phyloP scores from a whole-genome alignment of 2,113 vertebrate species.

The Rattus rattus region DNA sequence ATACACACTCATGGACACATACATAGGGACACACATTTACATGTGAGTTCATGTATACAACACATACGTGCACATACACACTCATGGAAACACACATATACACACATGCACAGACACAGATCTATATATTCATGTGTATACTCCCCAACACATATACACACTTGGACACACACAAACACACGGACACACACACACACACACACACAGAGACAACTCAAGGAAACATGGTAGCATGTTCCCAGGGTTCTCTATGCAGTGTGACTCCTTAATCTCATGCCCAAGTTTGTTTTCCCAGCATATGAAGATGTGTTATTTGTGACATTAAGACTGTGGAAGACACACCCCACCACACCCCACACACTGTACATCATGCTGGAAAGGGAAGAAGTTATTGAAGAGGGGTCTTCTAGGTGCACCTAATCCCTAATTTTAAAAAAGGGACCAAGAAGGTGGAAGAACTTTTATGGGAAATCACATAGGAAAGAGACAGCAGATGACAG shows the following conservation, averaged over 20 bases:
- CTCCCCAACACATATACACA: background rate
- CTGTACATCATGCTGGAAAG: background rate
- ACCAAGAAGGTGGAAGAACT: background rate
- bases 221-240: background rate
- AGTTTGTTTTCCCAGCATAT: background rate
- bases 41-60: background rate
- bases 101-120: background rate
- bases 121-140: background rate
- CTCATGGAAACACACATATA: background rate
- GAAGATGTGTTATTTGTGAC: background rate
- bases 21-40: background rate
- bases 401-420: background rate
- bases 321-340: background rate
- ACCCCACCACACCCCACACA: too few species aligned
- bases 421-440: background rate
- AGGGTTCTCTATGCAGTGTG: background rate
- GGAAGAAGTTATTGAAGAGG: background rate
- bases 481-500: background rate
- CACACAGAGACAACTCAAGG: background rate
- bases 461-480: rapidly evolving
- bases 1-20: background rate
- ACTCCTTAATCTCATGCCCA: background rate
- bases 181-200: background rate
- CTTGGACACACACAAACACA: background rate
- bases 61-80: background rate